Base-by-base conservation (phyloP, 2,888 invertebrate species). In the Koerneria pararmatus region DNA sequence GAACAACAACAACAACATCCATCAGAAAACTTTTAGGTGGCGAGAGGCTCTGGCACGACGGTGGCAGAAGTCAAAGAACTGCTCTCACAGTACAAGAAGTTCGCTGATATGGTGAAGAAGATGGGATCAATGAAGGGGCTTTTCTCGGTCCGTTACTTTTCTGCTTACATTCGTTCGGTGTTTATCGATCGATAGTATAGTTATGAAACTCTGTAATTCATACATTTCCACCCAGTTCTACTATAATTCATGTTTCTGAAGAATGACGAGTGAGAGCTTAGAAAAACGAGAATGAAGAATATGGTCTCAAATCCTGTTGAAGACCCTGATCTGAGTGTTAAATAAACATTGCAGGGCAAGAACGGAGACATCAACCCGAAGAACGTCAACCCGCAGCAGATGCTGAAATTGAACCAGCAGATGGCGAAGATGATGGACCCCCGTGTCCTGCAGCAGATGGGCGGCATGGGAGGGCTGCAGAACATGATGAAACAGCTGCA, bases 341-440 rank as follows among this genome's bases (percentile, higher is more conserved):
- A n/a, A n/a, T 27, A 6, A 0, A 41, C 22, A 0, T 71, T 73
- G n/a, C 74, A 82, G 87, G 93, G 94, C 67, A 74, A 73, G 67
- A 73, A 69, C 54, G 97, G 97, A 46, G 97, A 99, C 84, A 94
- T 97, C 90, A 80, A 82, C 63, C 90, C 93, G 3, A 97, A 95
- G 85, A 98, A 98, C 85, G 94, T 99, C 0, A 98, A 98, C 85
- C 94, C 92, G 74, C 90, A 90, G 41, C 97, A 99, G 87, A 97
- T 99, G 94, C 92, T 93, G 0, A 95, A 95, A 86, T 88, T 99
- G 11, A 97, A 98, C 85, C 95, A 95, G 85, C 95, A 98, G 87
- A 97, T 99, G 95, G 95, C 97, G 5, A 94, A 93, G 85, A 95
- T 98, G 94, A 99, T 99, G 91, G 98, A 99, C 86, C 98, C 98